Percentiles rank a stretch among this genome's conserved stretches.
These are phyloP conservation scores for Anser cygnoides DNA, from an alignment of 2,113 vertebrate species.

Conservation along the genomic window DNA sequence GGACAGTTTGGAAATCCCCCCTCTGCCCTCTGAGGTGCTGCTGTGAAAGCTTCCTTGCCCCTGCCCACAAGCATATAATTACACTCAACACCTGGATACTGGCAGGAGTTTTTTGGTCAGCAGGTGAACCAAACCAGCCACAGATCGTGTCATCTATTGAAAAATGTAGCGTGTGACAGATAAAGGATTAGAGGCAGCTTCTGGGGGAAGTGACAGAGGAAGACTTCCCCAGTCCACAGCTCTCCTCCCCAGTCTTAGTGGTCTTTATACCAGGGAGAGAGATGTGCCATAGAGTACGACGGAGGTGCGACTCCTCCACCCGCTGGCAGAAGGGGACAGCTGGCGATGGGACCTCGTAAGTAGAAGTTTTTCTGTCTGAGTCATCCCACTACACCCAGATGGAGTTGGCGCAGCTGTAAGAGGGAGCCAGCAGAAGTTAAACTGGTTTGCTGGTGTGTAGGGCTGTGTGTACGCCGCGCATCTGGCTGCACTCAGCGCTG, in stretches of 20 bases:
- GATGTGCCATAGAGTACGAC: neutral
- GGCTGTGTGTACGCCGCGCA: rapidly evolving
- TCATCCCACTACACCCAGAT: neutral
- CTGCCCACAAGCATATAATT: neutral
- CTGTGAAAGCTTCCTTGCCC: neutral
- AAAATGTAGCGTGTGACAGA: neutral
- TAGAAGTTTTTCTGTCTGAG: neutral
- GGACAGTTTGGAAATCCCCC: neutral
- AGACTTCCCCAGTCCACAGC: no score
- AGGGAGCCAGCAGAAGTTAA: neutral
- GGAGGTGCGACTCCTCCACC: neutral
- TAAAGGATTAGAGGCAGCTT: neutral
- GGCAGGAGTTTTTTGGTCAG: neutral
- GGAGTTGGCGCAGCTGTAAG: neutral
- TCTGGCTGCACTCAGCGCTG: neutral
- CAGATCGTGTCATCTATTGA: slow-evolving; percentile 13
- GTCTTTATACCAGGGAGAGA: neutral
- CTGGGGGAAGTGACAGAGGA: neutral
- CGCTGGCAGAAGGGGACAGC: neutral
- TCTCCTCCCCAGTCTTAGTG: neutral
- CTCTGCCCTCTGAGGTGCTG: neutral
- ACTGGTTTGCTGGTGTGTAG: neutral
- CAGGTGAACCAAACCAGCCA: neutral
- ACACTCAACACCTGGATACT: neutral
- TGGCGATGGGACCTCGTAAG: neutral